phyloP scores from a whole-genome alignment of 2,797 vertebrate species.

The Linurgus olivaceus region DNA sequence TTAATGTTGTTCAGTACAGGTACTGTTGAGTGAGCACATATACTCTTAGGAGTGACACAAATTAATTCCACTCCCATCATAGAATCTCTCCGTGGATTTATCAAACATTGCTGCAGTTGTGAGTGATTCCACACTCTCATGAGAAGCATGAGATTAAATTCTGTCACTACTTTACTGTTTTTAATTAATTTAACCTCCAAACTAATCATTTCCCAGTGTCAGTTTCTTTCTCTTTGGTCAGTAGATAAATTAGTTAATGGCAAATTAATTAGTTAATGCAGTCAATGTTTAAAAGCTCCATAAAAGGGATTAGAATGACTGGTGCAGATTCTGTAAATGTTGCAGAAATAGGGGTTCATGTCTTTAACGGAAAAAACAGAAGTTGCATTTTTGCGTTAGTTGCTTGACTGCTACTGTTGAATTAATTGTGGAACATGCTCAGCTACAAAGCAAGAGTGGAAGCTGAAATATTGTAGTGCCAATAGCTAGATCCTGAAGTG shows the following conservation, averaged over 20 bases:
- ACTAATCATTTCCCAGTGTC: slow-evolving; percentile 48
- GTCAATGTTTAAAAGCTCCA: slow-evolving; percentile 20
- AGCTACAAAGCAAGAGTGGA: background rate
- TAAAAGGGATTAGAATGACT: background rate
- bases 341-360: background rate
- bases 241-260: slow-evolving; percentile 50
- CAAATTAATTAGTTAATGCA: slow-evolving; percentile 57
- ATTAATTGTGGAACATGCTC: background rate
- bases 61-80: slow-evolving; percentile 59
- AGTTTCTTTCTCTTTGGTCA: slow-evolving; percentile 52
- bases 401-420: background rate
- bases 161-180: slow-evolving; percentile 63
- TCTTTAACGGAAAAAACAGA: background rate
- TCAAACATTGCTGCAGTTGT: slow-evolving; percentile 43
- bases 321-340: background rate
- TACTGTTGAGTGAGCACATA: background rate
- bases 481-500: background rate
- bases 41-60: slow-evolving; percentile 2
- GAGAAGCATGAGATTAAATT: slow-evolving; percentile 69
- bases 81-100: slow-evolving; percentile 44
- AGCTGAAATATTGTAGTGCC: background rate
- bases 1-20: background rate
- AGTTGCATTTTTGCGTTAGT: background rate
- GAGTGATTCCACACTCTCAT: slow-evolving; percentile 52
- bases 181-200: slow-evolving; percentile 73